Evolutionary conservation across 2,888 invertebrate genomes (phyloP), one percentile per base, ranked within the genome.

Genomic region (Nymphalis urticae): DNA sequence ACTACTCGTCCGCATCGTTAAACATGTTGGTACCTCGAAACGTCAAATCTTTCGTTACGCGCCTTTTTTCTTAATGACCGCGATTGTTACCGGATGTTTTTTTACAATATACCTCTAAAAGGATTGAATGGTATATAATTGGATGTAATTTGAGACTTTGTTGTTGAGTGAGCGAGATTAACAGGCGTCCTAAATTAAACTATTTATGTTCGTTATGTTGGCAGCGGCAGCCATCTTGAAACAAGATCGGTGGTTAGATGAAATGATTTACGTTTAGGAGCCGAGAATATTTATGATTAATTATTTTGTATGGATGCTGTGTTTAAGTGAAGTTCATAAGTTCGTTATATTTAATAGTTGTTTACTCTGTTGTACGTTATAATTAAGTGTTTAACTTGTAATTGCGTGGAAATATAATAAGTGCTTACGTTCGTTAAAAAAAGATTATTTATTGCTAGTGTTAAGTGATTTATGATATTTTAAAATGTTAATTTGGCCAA

Each of bases 111-210:
- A 81, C 72, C 83, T 80, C 82, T 81, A 85, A 87, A 90, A 87
- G 89, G 86, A 87, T 88, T 92, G 90, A 92, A 92, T 92, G 85
- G 87, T 82, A 84, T 85, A 90, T 92, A 92, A 92, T 92, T 92
- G 92, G 90, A 85, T 90, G 92, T 92, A 92, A 92, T 92, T 89
- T 87, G 89, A 90, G 85, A 88, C 87, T 89, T 91, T 89, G 90
- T 87, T 87, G 87, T 85, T 78, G 84, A 79, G 83, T 81, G 83
- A 81, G 76, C 82, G 82, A 85, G 85, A 85, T 85, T 87, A 87
- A 85, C 82, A 83, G 82, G 81, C 81, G 82, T 83, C 85, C 83
- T 84, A 84, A 85, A 85, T 83, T 80, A 80, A 84, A 85, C 83
- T 82, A 86, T 87, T 87, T 87, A 82, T 82, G 81, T 81, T 81